Base-by-base conservation (phyloP, 2,113 vertebrate genomes). In the Cacatua alba region DNA sequence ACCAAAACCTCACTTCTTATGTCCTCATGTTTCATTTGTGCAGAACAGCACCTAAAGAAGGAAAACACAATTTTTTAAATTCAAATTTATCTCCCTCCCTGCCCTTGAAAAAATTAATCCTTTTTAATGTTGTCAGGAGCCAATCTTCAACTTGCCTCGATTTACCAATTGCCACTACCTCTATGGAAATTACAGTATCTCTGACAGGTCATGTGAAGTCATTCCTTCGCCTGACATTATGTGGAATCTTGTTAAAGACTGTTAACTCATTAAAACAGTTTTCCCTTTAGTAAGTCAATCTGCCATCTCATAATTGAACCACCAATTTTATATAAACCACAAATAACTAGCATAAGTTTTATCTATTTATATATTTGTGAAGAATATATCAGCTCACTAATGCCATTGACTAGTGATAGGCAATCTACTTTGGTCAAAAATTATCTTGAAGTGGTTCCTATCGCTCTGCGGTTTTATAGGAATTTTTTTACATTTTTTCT, bases 401-500 rank as follows among this genome's bases (percentile, higher is more conserved):
- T 39, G 19, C 5, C 17, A 83, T 13, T 25, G 5, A 57, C 5
- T 52, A 80, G 10, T 28, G 44, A 55, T 0, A 71, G 18, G 57
- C 25, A 62, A 57, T 28, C 5, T 1, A 37, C 82, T 75, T 67
- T 79, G 16, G 33, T 26, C 5, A 55, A 63, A 82, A 69, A 55
- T 11, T 6, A 59, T 9, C 19, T 74, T 78, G 31, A 46, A 65
- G 6, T 55, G 4, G 4, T 3, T 13, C 39, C 21, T 63, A 12
- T 43, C 11, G 3, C 18, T 52, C 25, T 81, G 9, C 4, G 2
- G 0, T 14, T 76, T 64, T 48, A 31, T 6, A 37, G 4, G 2
- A 17, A 1, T 21, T 43, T 55, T 69, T 80, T 48, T 0, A 8
- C 2, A 13, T 21, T 68, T 77, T 84, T 48, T 7, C 7, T 72